Conservation (phyloP, 2,113 vertebrate species). For the Tyto alba region DNA sequence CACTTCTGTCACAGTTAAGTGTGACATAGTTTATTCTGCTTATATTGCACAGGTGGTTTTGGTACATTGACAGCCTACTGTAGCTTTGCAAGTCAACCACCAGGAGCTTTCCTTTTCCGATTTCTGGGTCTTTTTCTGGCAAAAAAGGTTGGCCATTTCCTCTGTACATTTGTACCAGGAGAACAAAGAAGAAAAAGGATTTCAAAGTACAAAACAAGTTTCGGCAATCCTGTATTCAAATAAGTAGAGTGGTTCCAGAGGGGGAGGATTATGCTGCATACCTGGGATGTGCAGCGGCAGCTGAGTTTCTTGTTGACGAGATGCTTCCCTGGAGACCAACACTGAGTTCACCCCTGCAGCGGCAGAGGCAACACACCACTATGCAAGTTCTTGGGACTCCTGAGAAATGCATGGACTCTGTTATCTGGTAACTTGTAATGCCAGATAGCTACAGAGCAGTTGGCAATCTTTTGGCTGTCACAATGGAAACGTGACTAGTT, state of each 20-base stretch:
- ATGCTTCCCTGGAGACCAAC: background rate
- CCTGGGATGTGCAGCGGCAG: background rate
- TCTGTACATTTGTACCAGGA: background rate
- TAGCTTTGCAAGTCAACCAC: background rate
- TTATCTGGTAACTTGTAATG: background rate
- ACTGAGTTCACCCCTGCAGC: background rate
- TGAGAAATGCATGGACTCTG: background rate
- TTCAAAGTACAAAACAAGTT: background rate
- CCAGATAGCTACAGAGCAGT: background rate
- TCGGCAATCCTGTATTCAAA: background rate
- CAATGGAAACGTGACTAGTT: background rate
- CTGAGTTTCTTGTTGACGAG: background rate
- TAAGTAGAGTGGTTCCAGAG: background rate
- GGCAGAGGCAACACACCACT: background rate
- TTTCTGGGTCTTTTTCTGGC: background rate
- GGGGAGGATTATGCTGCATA: background rate
- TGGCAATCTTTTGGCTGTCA: background rate
- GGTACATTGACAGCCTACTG: background rate
- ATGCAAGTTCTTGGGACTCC: background rate
- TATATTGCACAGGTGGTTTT: background rate
- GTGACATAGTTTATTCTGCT: background rate
- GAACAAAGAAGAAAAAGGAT: background rate
- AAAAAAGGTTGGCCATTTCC: background rate
- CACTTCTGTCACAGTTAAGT: background rate
- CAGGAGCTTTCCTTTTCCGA: background rate